phyloP scores from a whole-genome alignment of 2,888 invertebrate genomes.

The Gibbula magus region DNA sequence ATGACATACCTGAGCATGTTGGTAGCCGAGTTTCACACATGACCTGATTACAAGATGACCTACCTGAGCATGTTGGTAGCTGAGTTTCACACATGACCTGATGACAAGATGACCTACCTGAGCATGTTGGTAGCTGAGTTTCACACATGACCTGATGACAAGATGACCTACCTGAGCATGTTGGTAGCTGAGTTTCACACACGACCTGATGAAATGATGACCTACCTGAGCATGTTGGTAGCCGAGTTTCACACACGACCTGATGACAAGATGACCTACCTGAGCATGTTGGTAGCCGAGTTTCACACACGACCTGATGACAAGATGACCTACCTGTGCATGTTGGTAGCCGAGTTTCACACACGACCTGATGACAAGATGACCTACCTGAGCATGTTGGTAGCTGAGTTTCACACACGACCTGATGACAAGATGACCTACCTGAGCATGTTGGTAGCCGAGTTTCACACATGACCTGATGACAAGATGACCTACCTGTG shows the following conservation, averaged over 20 bases:
- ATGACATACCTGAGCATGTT: no score
- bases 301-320: no score
- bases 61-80: conserved; percentile 63
- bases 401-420: no score
- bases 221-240: conserved; percentile 91
- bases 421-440: conserved; percentile 41
- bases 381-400: conserved; percentile 63
- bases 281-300: no score
- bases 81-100: no score
- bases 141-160: conserved; percentile 89
- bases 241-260: conserved; percentile 90
- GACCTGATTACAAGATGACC: no score
- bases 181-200: conserved; percentile 91
- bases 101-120: conserved; percentile 78
- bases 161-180: conserved; percentile 90
- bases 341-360: no score
- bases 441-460: conserved; percentile 93
- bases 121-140: conserved; percentile 93
- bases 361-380: no score
- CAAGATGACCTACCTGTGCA: no score
- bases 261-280: conserved; percentile 79
- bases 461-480: conserved; percentile 92
- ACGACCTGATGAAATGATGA: conserved; percentile 85
- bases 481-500: conserved; percentile 87
- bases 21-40: no score